Evolutionary conservation across 1,140 invertebrate species (phyloP).

Genomic region (Pseudomyrmex sp.): DNA sequence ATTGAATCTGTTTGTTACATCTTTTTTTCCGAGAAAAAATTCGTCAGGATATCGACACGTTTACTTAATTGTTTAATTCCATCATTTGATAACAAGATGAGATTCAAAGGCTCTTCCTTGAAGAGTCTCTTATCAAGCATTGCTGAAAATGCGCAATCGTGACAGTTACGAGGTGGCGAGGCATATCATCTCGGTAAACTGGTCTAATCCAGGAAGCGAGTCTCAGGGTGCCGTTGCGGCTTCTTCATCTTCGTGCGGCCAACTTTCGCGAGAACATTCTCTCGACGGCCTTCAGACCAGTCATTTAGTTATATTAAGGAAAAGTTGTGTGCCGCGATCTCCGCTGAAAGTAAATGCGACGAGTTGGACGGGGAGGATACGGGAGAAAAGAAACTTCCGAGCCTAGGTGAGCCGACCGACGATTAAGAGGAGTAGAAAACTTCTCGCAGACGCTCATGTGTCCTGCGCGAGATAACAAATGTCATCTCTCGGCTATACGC

Average conservation of each 20-base stretch:
- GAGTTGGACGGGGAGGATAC: slow-evolving; percentile 21
- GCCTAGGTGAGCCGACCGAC: slow-evolving; percentile 44
- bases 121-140: slow-evolving; percentile 19
- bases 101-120: slow-evolving; percentile 1
- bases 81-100: slow-evolving; percentile 2
- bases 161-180: slow-evolving; percentile 32
- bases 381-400: slow-evolving; percentile 59
- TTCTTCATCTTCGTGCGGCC: slow-evolving; percentile 48
- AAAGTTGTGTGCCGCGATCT: slow-evolving; percentile 60
- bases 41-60: too few relatives aligned
- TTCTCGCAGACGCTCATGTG: slow-evolving; percentile 66
- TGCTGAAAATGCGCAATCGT: slow-evolving; percentile 16
- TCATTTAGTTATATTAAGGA: slow-evolving; percentile 68
- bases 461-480: slow-evolving; percentile 70
- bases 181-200: slow-evolving; percentile 50
- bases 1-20: too few relatives aligned
- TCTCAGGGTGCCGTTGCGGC: slow-evolving; percentile 45
- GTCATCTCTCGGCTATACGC: slow-evolving; percentile 51
- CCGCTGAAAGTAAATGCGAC: slow-evolving; percentile 65
- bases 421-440: slow-evolving; percentile 61
- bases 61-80: neutral
- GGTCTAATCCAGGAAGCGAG: slow-evolving; percentile 44
- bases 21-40: too few relatives aligned
- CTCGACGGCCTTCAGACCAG: slow-evolving; percentile 51
- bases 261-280: slow-evolving; percentile 50